These are phyloP conservation scores for Rhimphoctona megacephalus DNA, from an alignment of 2,888 invertebrate species.

Conservation along the genomic window DNA sequence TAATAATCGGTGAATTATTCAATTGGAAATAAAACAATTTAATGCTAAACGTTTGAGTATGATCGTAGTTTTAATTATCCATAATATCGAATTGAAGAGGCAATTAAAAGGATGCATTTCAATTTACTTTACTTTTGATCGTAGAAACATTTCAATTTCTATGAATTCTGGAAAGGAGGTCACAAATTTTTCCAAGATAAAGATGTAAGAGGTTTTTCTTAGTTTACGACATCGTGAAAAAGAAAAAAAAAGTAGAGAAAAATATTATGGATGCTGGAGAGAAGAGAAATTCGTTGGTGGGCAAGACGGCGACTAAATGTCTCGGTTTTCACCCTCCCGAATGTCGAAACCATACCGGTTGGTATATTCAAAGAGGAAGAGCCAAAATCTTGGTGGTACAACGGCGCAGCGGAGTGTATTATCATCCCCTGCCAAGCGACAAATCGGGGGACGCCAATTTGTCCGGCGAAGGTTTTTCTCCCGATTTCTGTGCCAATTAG, in stretches of 20 bases:
- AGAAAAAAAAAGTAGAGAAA: constrained; percentile 7
- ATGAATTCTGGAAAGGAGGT: not conserved
- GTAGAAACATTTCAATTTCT: not conserved
- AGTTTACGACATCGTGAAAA: not conserved
- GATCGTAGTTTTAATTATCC: not conserved
- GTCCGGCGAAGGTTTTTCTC: constrained; percentile 68
- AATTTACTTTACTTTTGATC: not conserved
- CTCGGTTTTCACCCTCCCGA: constrained; percentile 42
- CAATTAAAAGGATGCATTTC: not conserved
- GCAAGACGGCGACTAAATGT: constrained; percentile 24
- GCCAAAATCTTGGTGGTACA: constrained; percentile 40
- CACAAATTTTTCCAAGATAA: not conserved
- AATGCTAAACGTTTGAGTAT: not conserved
- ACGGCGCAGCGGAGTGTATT: constrained; percentile 56
- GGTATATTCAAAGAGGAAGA: constrained; percentile 31
- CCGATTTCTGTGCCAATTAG: constrained; percentile 76
- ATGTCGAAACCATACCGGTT: constrained; percentile 16
- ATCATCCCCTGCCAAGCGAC: constrained; percentile 68
- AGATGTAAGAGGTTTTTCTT: not conserved
- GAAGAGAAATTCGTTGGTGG: constrained; percentile 2
- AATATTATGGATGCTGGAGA: constrained; percentile 11
- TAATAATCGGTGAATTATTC: not conserved
- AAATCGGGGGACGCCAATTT: constrained; percentile 71
- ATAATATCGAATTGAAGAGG: not conserved
- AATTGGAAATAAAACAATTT: not conserved